Percentiles rank a stretch among this genome's conserved stretches.
These are phyloP conservation scores for Sander vitreus DNA, from an alignment of 2,113 vertebrate genomes.

Conservation along the genomic window DNA sequence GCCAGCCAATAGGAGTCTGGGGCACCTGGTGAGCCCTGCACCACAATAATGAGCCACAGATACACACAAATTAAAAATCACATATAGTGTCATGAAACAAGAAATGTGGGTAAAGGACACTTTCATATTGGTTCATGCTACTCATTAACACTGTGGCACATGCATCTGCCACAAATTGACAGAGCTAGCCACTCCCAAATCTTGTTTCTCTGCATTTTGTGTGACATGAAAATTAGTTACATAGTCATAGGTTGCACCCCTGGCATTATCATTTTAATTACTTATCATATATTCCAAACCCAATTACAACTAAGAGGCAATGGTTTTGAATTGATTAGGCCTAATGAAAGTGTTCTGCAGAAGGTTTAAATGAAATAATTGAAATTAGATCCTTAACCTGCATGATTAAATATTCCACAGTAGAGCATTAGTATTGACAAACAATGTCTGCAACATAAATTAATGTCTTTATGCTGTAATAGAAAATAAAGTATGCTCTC, in stretches of 20 bases:
- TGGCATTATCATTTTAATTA: constrained; percentile 68
- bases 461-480: neutral
- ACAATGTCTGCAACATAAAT: neutral
- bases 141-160: constrained; percentile 32
- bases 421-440: constrained; percentile 11
- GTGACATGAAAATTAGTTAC: constrained; percentile 55
- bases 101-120: constrained; percentile 16
- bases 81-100: constrained; percentile 35
- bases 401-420: constrained; percentile 20
- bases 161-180: constrained; percentile 30
- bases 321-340: constrained; percentile 56
- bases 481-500: neutral
- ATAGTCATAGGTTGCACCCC: constrained; percentile 39
- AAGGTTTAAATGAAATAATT: constrained; percentile 33
- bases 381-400: constrained; percentile 37
- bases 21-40: constrained; percentile 75
- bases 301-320: constrained; percentile 52
- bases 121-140: constrained; percentile 24
- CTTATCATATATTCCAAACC: constrained; percentile 50
- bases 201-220: constrained; percentile 41
- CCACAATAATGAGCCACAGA: constrained; percentile 65
- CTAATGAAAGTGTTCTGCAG: constrained; percentile 27
- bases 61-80: constrained; percentile 68
- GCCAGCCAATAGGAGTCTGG: constrained; percentile 71
- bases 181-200: constrained; percentile 33